Base-by-base conservation (phyloP, 2,888 invertebrate genomes). In the Onchidella celtica region DNA sequence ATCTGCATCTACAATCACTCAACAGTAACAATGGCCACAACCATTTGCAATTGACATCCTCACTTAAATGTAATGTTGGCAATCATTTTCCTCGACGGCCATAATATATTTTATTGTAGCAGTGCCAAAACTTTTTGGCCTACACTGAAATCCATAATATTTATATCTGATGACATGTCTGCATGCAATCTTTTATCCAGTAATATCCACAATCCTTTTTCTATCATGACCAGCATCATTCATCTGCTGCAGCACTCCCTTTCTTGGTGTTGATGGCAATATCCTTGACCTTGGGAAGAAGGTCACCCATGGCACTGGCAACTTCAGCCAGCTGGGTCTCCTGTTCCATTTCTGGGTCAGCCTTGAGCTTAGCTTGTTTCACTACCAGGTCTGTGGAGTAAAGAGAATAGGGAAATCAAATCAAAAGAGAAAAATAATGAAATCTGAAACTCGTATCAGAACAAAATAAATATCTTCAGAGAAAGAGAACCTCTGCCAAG, bases 301-400 rank as follows among this genome's bases (percentile, higher is more conserved):
- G 75, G 24, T 29, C 78, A 34, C 63, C 79, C 84, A 81, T 80
- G 36, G 68, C 79, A 36, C 69, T 69, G n/a, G 81, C 65, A 47
- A 84, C 59, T 14, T 59, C 63, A 3, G 68, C 61, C 11, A 84
- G 57, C 66, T 81, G 80, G 34, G 70, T 78, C 47, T 59, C 65
- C 17, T 66, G 32, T 11, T 84, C 84, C 14, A 74, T 79, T 57
- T 78, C 78, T 4, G 79, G 57, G 55, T 74, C 79, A 29, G 78
- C 70, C 61, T 85, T 82, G 29, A 85, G 68, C 69, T 86, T 86
- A 40, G 84, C 65, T 34, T 85, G 82, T 69, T 87, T 85, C 29
- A 90, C 85, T 27, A 90, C 88, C 66, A 90, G 83, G 66, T 90
- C 96, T 96, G 90, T 65, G 93, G 93, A 34, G 3, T 24, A 11